These are phyloP conservation scores for Sebastes fasciatus DNA, from an alignment of 2,113 vertebrate species.

Conservation along the genomic window DNA sequence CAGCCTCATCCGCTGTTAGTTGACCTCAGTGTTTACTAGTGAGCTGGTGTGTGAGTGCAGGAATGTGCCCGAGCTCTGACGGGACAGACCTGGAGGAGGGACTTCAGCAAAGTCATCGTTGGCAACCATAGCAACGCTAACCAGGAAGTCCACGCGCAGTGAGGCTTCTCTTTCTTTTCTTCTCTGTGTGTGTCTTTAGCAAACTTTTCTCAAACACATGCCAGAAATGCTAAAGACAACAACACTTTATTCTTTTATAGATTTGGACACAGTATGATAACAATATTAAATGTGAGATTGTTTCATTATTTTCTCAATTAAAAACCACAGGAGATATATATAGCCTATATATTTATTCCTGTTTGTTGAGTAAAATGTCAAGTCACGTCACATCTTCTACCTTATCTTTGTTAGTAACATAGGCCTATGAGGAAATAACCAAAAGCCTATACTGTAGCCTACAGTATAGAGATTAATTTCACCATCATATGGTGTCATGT, in stretches of 20 bases:
- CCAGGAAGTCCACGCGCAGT: conserved; percentile 37
- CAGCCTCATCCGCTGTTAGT: background rate
- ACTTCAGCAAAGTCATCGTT: conserved; percentile 14
- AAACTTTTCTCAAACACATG: background rate
- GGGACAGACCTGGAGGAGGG: conserved; percentile 46
- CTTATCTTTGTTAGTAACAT: too few relatives aligned
- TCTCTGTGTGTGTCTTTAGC: background rate
- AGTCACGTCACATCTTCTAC: too few relatives aligned
- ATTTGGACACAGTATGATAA: background rate
- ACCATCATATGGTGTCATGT: too few relatives aligned
- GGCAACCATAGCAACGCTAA: conserved; percentile 57
- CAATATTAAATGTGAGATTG: too few relatives aligned
- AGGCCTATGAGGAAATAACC: too few relatives aligned
- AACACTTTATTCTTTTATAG: background rate
- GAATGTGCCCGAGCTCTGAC: conserved; percentile 52
- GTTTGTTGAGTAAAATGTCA: too few relatives aligned
- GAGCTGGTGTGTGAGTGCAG: conserved; percentile 11
- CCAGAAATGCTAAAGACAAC: background rate
- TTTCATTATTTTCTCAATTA: background rate
- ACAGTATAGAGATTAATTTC: too few relatives aligned
- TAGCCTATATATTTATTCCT: too few relatives aligned
- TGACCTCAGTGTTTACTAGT: conserved; percentile 17
- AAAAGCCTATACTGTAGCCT: too few relatives aligned
- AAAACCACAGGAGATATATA: too few relatives aligned
- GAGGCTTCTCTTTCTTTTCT: background rate